A percentile compares a stretch with the other conserved stretches of the same genome.
These are phyloP conservation scores for Dioctria linearis DNA, from an alignment of 2,888 invertebrate genomes.

Conservation along the genomic window DNA sequence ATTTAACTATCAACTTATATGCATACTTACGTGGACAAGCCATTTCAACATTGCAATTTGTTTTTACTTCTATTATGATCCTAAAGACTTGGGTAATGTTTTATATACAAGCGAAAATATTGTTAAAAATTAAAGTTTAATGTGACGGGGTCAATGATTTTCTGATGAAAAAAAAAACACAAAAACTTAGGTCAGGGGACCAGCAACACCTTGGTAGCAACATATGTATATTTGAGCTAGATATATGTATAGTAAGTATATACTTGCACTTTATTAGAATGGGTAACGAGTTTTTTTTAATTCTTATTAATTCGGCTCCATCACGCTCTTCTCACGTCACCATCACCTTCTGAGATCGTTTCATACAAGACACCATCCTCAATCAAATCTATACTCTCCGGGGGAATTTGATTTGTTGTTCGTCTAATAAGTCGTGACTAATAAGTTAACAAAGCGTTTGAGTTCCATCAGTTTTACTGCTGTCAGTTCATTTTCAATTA, in stretches of 20 bases:
- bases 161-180: background rate
- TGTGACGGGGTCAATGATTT: background rate
- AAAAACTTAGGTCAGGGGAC: background rate
- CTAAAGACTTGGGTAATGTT: too few species aligned
- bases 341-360: too few species aligned
- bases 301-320: background rate
- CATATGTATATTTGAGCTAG: background rate
- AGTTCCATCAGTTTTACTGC: constrained; percentile 54
- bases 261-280: too few species aligned
- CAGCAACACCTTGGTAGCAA: background rate
- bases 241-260: background rate
- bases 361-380: constrained; percentile 10
- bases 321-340: constrained; percentile 46
- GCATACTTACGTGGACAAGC: too few species aligned
- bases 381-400: background rate
- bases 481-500: constrained; percentile 58
- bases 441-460: constrained; percentile 66
- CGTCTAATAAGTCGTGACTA: constrained; percentile 67
- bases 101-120: too few species aligned
- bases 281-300: background rate
- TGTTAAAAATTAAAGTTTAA: too few species aligned
- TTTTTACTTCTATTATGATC: too few species aligned
- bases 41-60: too few species aligned
- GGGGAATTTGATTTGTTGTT: constrained; percentile 51
- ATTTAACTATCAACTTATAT: too few species aligned